Evolutionary conservation across 2,888 invertebrate genomes (phyloP), one percentile per base, ranked within the genome.

Genomic region (Torymus tubicola): DNA sequence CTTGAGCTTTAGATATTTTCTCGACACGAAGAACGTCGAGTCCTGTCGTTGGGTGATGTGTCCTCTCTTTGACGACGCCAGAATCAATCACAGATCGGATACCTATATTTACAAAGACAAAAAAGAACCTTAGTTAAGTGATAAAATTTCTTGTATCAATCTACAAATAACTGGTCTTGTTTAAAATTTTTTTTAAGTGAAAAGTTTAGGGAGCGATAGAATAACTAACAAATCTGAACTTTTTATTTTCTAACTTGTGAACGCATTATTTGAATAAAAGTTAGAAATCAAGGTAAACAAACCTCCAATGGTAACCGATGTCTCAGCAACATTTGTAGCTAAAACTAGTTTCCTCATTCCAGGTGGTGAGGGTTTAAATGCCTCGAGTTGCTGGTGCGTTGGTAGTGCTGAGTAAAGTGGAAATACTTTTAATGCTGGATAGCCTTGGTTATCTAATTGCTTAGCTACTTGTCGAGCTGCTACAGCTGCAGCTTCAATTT

Each of bases 301-400:
- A 90, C 95, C 95, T 77, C 96, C 96, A 85, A 99, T 99, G 0
- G 99, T 99, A 50, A 99, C 94, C 2, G 99, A 99, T 0, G 99
- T 98, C 92, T 99, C 99, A 0, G 99, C 99, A 83, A 99, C 97
- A 90, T 99, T 99, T 52, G 99, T 99, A 8, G 98, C 95, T 69
- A 99, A 92, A 50, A 99, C 95, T 31, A 99, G 94, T 92, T 99
- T 99, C 74, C 99, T 93, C 18, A 94, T 94, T 80, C 95, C 95
- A 3, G 93, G 91, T 2, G 96, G 94, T 1, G 95, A 93, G 0
- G 94, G 93, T 81, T 94, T 93, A 92, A 98, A 98, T 21, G 97
- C 97, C 88, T 95, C 95, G 87, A 98, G 92, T 91, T 99, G 98
- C 86, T 97, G 97, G 21, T 94, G 92, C 60, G 96, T 94, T 0